phyloP scores from a whole-genome alignment of 2,113 vertebrate genomes.

The Rhabdornis inornatus region DNA sequence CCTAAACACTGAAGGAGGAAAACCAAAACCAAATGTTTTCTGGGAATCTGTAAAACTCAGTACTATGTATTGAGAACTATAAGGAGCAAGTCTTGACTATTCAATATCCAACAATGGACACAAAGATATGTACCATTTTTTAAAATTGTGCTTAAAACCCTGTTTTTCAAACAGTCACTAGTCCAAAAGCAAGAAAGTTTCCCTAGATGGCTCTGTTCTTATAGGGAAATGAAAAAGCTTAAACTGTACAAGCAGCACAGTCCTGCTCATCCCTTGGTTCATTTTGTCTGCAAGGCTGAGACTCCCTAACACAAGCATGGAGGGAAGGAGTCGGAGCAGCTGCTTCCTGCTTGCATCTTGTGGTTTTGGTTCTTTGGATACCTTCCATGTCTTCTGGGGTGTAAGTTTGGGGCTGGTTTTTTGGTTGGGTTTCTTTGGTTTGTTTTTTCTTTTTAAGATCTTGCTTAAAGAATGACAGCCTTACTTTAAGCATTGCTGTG shows the following conservation, averaged over 20 bases:
- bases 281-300: rapidly evolving
- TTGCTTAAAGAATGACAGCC: neutral
- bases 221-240: neutral
- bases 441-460: neutral
- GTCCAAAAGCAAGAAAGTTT: neutral
- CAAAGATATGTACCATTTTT: neutral
- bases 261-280: neutral
- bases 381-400: neutral
- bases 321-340: neutral
- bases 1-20: neutral
- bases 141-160: neutral
- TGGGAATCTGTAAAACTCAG: neutral
- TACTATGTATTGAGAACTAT: neutral
- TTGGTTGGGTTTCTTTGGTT: neutral
- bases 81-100: neutral
- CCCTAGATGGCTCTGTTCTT: neutral
- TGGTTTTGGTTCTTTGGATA: neutral
- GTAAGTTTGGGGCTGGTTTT: neutral
- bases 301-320: neutral
- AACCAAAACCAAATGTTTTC: neutral
- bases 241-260: neutral
- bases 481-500: neutral
- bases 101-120: neutral
- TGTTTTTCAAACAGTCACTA: neutral
- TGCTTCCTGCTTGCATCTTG: neutral